phyloP scores from a whole-genome alignment of 1,140 invertebrate species.

The Asobara japonica region DNA sequence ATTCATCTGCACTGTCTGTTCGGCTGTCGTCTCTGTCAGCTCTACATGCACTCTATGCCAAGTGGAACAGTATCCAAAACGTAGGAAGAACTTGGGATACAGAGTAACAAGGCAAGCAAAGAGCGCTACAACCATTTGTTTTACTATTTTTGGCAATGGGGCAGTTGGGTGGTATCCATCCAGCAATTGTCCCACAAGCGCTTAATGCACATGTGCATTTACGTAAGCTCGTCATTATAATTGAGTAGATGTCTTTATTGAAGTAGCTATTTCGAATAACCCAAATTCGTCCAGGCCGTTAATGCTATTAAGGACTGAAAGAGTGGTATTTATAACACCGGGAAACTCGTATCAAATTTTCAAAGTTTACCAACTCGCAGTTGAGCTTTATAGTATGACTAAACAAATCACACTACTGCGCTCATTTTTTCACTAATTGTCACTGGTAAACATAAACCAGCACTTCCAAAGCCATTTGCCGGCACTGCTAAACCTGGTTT shows the following conservation, averaged over 20 bases:
- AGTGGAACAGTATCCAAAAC: conserved; percentile 2
- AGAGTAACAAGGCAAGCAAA: conserved; percentile 10
- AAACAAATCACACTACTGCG: neutral
- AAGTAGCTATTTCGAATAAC: neutral
- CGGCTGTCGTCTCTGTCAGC: conserved; percentile 15
- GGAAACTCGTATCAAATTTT: neutral
- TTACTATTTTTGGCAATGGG: conserved; percentile 1
- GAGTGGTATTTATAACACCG: neutral
- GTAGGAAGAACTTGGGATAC: neutral
- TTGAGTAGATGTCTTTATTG: conserved; percentile 2
- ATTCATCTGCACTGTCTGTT: conserved; percentile 25
- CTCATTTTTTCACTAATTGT: neutral
- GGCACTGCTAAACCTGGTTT: too few species aligned
- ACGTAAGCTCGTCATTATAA: conserved; percentile 12
- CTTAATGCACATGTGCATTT: conserved; percentile 14
- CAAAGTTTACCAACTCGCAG: neutral
- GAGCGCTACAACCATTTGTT: neutral
- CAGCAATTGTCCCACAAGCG: neutral
- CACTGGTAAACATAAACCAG: neutral
- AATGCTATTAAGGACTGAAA: conserved; percentile 2
- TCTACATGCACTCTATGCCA: conserved; percentile 13
- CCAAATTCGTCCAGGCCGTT: neutral
- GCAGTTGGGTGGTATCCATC: neutral
- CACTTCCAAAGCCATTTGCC: neutral
- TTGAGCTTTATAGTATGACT: neutral